phyloP scores from a whole-genome alignment of 2,113 vertebrate species.

The Tupaia chinensis region DNA sequence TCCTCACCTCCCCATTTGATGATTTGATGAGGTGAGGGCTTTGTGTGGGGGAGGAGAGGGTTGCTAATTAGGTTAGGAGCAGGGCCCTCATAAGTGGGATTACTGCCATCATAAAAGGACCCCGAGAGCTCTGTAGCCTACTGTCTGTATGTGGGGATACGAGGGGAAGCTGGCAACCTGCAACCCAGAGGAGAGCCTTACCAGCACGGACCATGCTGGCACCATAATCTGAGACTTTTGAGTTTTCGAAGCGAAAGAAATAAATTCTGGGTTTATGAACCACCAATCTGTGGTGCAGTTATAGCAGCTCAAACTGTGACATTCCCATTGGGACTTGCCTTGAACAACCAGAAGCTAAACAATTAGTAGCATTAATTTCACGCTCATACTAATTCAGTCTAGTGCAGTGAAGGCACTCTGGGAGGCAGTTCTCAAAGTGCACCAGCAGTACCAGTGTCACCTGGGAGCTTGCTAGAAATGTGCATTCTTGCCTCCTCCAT shows the following conservation, averaged over 20 bases:
- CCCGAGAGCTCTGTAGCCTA: background rate
- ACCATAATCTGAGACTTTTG: background rate
- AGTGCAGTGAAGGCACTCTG: background rate
- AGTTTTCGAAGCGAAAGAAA: background rate
- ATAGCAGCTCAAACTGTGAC: background rate
- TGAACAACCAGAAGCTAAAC: background rate
- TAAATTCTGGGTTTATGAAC: background rate
- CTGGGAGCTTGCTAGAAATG: background rate
- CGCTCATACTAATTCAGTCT: background rate
- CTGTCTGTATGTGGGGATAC: background rate
- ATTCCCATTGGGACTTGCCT: background rate
- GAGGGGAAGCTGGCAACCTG: background rate
- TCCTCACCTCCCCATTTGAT: background rate
- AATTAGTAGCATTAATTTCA: background rate
- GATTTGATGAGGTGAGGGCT: background rate
- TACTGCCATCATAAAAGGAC: background rate
- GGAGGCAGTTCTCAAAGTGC: background rate
- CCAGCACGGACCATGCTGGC: background rate
- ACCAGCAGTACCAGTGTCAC: background rate
- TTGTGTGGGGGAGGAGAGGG: too few relatives aligned
- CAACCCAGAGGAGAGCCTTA: background rate
- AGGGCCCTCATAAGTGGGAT: background rate
- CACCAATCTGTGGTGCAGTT: background rate
- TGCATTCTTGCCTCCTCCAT: background rate
- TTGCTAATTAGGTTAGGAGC: background rate